phyloP scores from a whole-genome alignment of 1,140 invertebrate genomes.

The Heliconius hermathena region DNA sequence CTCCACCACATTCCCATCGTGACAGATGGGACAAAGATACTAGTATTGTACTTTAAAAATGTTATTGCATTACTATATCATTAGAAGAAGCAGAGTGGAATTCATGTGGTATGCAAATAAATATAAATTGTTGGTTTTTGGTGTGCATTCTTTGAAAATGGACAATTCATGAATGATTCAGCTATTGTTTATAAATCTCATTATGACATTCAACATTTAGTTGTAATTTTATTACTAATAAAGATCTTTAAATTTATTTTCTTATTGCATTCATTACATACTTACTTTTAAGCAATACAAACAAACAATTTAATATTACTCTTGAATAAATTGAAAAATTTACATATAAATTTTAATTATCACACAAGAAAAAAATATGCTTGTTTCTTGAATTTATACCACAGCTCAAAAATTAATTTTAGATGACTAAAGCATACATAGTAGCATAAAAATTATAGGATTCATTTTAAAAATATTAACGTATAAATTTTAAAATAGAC shows the following conservation, averaged over 20 bases:
- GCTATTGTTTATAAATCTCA: background rate
- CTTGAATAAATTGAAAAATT: too few species aligned
- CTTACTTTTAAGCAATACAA: background rate
- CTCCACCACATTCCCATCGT: conserved; percentile 76
- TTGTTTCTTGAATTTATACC: too few species aligned
- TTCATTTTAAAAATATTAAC: too few species aligned
- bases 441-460: too few species aligned
- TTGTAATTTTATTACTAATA: conserved; percentile 16
- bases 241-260: conserved; percentile 4
- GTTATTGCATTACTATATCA: background rate
- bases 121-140: background rate
- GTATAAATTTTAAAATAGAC: too few species aligned
- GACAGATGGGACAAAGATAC: conserved; percentile 78
- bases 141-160: conserved; percentile 2
- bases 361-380: too few species aligned
- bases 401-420: too few species aligned
- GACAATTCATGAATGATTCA: background rate
- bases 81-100: background rate
- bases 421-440: too few species aligned
- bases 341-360: too few species aligned
- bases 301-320: background rate
- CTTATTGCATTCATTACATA: background rate
- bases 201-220: conserved; percentile 19
- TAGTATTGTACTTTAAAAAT: conserved; percentile 75
- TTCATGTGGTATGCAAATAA: background rate